Evolutionary conservation across 2,888 invertebrate species (phyloP).

Genomic region (Caenorhabditis angaria): DNA sequence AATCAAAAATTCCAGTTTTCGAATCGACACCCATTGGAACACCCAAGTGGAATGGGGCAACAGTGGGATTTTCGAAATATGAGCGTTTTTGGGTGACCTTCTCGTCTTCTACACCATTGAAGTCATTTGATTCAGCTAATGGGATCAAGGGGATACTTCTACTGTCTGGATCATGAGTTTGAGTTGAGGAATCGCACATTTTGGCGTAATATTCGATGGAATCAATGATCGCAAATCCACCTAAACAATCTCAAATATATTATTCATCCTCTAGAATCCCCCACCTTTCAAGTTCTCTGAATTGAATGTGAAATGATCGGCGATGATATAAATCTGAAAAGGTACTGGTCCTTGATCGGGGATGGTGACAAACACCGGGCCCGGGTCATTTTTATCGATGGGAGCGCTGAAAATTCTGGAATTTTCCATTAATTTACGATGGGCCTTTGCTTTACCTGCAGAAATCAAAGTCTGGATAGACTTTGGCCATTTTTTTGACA

Average conservation of each 20-base stretch:
- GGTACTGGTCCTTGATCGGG: constrained; percentile 65
- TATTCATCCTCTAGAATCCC: no score
- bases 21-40: constrained; percentile 13
- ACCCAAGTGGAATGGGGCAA: constrained; percentile 24
- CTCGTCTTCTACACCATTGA: no score
- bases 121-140: constrained; percentile 28
- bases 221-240: constrained; percentile 71
- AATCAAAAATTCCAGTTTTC: constrained; percentile 25
- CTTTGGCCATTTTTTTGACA: constrained; percentile 48
- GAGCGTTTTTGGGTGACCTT: constrained; percentile 36
- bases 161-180: constrained; percentile 14
- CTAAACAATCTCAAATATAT: constrained; percentile 21
- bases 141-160: constrained; percentile 33
- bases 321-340: constrained; percentile 65
- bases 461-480: constrained; percentile 67
- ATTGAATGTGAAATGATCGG: constrained; percentile 68
- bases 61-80: background rate
- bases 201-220: constrained; percentile 68
- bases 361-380: constrained; percentile 67
- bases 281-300: constrained; percentile 61
- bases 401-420: constrained; percentile 48
- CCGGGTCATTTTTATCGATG: constrained; percentile 68
- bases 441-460: constrained; percentile 42
- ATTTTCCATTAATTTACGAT: background rate
- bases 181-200: constrained; percentile 52